Conservation (phyloP, 2,888 invertebrate genomes). For the Chouioia cunea region DNA sequence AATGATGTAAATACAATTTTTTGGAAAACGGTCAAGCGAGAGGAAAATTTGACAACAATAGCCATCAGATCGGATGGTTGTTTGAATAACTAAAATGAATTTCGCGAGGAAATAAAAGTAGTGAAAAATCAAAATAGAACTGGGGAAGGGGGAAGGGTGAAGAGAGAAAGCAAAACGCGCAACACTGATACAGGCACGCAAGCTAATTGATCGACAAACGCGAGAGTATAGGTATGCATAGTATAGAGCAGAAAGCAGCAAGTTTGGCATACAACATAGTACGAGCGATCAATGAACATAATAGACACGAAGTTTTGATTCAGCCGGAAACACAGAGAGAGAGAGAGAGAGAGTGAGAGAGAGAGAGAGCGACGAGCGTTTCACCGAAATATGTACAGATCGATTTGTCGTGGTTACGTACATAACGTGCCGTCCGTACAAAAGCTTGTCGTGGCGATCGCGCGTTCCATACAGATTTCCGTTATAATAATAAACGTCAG, state of each 20-base stretch:
- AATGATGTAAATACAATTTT: no score
- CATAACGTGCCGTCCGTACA: no score
- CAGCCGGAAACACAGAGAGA: conserved; percentile 23
- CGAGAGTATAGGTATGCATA: background rate
- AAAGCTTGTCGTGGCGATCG: background rate
- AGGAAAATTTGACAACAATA: no score
- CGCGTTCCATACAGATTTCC: background rate
- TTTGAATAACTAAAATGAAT: conserved; percentile 1
- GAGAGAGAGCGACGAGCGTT: no score
- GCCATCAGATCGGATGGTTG: background rate
- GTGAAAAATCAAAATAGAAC: background rate
- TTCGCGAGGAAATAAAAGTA: conserved; percentile 3
- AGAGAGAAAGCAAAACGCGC: conserved; percentile 1
- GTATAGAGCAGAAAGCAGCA: background rate
- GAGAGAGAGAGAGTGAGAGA: no score
- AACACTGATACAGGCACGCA: no score
- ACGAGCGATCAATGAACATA: conserved; percentile 23
- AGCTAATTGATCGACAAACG: conserved; percentile 37
- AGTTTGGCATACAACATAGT: no score
- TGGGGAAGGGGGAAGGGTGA: background rate
- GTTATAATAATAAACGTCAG: conserved; percentile 1
- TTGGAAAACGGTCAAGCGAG: no score
- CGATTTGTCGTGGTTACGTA: conserved; percentile 12
- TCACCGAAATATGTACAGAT: conserved; percentile 40
- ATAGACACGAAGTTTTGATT: conserved; percentile 44